Evolutionary conservation across 2,888 invertebrate genomes (phyloP).

Genomic region (Zygothrica quintamaculata): DNA sequence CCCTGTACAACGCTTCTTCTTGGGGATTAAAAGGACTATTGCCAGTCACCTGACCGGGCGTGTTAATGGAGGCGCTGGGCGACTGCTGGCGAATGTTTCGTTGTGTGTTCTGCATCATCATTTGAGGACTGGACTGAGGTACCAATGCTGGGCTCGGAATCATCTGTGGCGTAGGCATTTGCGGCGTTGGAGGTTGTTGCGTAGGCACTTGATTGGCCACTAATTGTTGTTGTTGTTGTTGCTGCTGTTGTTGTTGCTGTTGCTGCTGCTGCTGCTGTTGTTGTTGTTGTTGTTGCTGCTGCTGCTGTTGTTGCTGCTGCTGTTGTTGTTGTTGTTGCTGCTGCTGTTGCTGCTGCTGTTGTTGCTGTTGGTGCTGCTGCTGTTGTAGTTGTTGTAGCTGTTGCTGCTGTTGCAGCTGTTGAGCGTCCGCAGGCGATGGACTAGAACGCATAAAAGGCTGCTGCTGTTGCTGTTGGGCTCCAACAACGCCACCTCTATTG

Average conservation of each 20-base stretch:
- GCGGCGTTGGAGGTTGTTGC: slow-evolving; percentile 82
- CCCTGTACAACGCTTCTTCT: slow-evolving; percentile 96
- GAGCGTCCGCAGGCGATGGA: slow-evolving; percentile 82
- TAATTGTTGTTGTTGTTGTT: slow-evolving; percentile 71
- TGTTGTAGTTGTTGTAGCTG: slow-evolving; percentile 81
- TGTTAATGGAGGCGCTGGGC: slow-evolving; percentile 93
- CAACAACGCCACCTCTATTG: slow-evolving; percentile 86
- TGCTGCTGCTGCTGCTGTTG: slow-evolving; percentile 82
- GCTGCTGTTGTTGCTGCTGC: slow-evolving; percentile 86
- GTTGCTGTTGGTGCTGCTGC: slow-evolving; percentile 82
- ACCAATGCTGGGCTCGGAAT: slow-evolving; percentile 89
- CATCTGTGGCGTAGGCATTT: slow-evolving; percentile 86
- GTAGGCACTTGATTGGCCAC: slow-evolving; percentile 74
- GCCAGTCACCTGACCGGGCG: slow-evolving; percentile 87
- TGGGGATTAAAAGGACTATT: slow-evolving; percentile 88
- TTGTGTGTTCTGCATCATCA: slow-evolving; percentile 86
- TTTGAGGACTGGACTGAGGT: slow-evolving; percentile 88
- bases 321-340: slow-evolving; percentile 71
- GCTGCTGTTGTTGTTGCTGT: slow-evolving; percentile 83
- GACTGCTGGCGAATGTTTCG: slow-evolving; percentile 90
- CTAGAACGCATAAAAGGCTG: slow-evolving; percentile 92
- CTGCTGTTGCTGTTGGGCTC: slow-evolving; percentile 85
- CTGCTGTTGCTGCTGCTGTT: slow-evolving; percentile 66
- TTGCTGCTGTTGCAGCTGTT: slow-evolving; percentile 80
- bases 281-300: slow-evolving; percentile 79